These are phyloP conservation scores for Cancer borealis DNA, from an alignment of 2,888 invertebrate species.

Conservation along the genomic window DNA sequence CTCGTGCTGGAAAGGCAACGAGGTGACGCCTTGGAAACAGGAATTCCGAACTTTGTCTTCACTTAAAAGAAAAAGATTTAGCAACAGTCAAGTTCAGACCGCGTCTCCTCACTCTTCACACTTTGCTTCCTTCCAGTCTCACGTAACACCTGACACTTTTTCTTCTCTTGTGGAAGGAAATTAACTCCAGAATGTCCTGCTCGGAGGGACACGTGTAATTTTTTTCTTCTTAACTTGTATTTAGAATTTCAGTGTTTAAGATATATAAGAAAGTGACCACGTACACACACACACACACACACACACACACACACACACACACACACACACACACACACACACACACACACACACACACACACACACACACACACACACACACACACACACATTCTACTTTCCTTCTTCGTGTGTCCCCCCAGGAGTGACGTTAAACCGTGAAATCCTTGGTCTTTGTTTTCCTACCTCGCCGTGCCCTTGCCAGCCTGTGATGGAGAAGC, in stretches of 20 bases:
- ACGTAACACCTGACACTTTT: neutral
- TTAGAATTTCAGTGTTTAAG: neutral
- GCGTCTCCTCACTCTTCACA: neutral
- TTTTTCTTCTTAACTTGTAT: neutral
- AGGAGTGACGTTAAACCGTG: neutral
- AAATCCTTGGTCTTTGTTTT: neutral
- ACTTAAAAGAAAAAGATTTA: constrained; percentile 11
- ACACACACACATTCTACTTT: neutral
- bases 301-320: neutral
- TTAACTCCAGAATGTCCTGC: neutral
- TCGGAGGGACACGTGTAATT: neutral
- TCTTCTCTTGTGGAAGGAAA: neutral
- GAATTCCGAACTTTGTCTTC: neutral
- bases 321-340: constrained; percentile 1
- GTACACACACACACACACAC: neutral
- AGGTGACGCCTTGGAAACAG: neutral
- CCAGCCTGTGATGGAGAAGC: neutral
- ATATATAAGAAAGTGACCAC: neutral
- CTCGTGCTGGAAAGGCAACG: neutral
- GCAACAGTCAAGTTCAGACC: neutral
- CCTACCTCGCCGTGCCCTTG: neutral
- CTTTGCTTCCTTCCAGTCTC: constrained; percentile 27
- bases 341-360: neutral
- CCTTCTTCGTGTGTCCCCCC: neutral
- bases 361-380: neutral